Evolutionary conservation across 37 sponge, comb jelly and placozoan species (phyloP).

Genomic region (Mnemiopsis leidyi): DNA sequence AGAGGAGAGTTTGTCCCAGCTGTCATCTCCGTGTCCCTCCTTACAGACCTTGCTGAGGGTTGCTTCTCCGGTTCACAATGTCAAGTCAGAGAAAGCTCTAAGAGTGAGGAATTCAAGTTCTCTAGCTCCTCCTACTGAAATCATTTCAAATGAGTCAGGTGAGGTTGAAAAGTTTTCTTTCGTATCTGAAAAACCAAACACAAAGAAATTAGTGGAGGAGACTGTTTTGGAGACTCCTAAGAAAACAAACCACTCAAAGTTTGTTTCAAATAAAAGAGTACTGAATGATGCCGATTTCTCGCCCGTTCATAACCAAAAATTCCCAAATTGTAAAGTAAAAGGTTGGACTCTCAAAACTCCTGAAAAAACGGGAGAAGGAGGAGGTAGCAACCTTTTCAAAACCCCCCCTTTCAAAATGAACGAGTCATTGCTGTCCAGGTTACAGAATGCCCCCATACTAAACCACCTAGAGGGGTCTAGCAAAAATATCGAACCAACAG

Average conservation of each 20-base stretch:
- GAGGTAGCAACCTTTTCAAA: not conserved
- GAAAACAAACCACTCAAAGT: not conserved
- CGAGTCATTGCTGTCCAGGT: not conserved
- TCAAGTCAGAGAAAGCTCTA: not conserved
- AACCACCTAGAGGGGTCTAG: not conserved
- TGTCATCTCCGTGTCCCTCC: not conserved
- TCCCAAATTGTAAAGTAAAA: too few species aligned
- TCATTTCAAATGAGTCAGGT: not conserved
- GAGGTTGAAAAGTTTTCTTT: too few species aligned
- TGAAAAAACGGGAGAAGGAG: not conserved
- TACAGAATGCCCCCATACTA: constrained; percentile 21
- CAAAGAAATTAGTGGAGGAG: not conserved
- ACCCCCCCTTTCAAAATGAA: not conserved
- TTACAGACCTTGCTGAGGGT: constrained; percentile 29
- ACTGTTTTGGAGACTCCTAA: not conserved
- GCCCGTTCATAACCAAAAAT: not conserved
- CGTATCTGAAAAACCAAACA: not conserved
- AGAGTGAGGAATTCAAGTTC: not conserved
- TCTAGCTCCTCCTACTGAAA: not conserved
- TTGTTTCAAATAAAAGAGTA: constrained; percentile 10
- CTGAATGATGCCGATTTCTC: not conserved
- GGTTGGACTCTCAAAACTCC: not conserved
- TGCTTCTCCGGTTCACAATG: not conserved
- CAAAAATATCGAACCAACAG: too few species aligned
- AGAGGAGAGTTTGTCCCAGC: not conserved